These are phyloP conservation scores for Centropyge bicolor DNA, from an alignment of 2,797 vertebrate genomes.

Conservation along the genomic window DNA sequence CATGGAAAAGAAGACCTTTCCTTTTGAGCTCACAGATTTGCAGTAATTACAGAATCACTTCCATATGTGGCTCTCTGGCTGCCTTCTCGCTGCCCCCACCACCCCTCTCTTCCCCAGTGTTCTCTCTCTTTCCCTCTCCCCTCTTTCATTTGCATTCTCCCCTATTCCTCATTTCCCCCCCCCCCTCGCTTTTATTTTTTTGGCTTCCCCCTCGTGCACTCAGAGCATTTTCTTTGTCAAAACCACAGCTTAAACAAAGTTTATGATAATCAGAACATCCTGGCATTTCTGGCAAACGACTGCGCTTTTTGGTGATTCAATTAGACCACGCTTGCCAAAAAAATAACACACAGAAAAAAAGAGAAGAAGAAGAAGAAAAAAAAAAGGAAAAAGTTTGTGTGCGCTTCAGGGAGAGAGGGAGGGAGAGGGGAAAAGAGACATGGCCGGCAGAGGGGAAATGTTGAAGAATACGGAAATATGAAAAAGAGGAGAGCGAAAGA, in stretches of 20 bases:
- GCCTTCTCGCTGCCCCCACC: slow-evolving; percentile 82
- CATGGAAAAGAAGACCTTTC: slow-evolving; percentile 87
- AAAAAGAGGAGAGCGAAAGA: slow-evolving; percentile 67
- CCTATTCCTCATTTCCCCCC: slow-evolving; percentile 62
- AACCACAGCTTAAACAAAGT: slow-evolving; percentile 86
- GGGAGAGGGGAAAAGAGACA: slow-evolving; percentile 37
- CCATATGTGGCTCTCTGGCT: slow-evolving; percentile 89
- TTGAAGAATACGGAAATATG: slow-evolving; percentile 74
- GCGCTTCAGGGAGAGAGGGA: slow-evolving; percentile 38
- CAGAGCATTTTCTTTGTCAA: slow-evolving; percentile 64
- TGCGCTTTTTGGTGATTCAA: slow-evolving; percentile 81
- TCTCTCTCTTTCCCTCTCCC: slow-evolving; percentile 61
- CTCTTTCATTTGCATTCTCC: slow-evolving; percentile 78
- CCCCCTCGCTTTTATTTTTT: slow-evolving; percentile 48
- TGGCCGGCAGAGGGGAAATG: slow-evolving; percentile 55
- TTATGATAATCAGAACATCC: slow-evolving; percentile 87
- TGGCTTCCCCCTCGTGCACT: slow-evolving; percentile 61
- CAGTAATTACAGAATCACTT: slow-evolving; percentile 91
- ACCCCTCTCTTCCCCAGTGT: slow-evolving; percentile 69
- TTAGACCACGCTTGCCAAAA: slow-evolving; percentile 68
- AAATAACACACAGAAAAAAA: slow-evolving; percentile 13
- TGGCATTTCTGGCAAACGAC: slow-evolving; percentile 83
- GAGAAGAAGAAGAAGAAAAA: slow-evolving; percentile 32
- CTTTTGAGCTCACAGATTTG: slow-evolving; percentile 89
- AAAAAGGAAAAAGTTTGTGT: slow-evolving; percentile 35